These are phyloP conservation scores for Hemithea aestivaria DNA, from an alignment of 2,888 invertebrate genomes.

Conservation along the genomic window DNA sequence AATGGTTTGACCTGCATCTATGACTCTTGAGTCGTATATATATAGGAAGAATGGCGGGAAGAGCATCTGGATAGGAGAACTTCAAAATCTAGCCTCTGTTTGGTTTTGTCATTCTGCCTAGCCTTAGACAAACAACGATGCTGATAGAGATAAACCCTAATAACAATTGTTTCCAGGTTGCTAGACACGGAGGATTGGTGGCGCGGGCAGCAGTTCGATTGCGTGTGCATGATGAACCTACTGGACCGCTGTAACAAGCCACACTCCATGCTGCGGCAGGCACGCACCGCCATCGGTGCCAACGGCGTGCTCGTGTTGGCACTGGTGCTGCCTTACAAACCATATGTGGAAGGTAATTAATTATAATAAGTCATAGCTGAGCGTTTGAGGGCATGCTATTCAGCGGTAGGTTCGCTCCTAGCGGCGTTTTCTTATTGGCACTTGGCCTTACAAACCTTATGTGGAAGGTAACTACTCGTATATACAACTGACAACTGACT, in stretches of 20 bases:
- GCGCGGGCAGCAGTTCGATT: slow-evolving; percentile 82
- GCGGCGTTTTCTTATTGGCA: slow-evolving; percentile 90
- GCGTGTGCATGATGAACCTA: slow-evolving; percentile 94
- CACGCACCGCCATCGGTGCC: slow-evolving; percentile 84
- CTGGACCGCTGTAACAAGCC: slow-evolving; percentile 96
- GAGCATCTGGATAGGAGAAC: too few relatives aligned
- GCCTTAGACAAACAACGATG: too few relatives aligned
- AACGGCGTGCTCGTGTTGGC: slow-evolving; percentile 91
- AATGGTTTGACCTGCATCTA: too few relatives aligned
- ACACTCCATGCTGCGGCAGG: slow-evolving; percentile 85
- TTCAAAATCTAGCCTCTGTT: too few relatives aligned
- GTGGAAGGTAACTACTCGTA: too few relatives aligned
- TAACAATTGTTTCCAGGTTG: slow-evolving; percentile 70
- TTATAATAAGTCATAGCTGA: too few relatives aligned
- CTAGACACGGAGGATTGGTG: slow-evolving; percentile 84
- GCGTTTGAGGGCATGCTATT: too few relatives aligned
- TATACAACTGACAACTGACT: too few relatives aligned
- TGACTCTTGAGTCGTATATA: too few relatives aligned
- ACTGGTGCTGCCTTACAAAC: slow-evolving; percentile 94
- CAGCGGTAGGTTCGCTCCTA: slow-evolving; percentile 84
- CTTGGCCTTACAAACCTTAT: slow-evolving; percentile 86
- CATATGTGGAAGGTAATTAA: slow-evolving; percentile 93
- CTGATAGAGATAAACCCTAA: not conserved
- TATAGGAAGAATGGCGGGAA: too few relatives aligned
- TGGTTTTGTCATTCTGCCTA: too few relatives aligned